Conservation (phyloP, 2,888 invertebrate genomes). For the Philhelius pedissequus region DNA sequence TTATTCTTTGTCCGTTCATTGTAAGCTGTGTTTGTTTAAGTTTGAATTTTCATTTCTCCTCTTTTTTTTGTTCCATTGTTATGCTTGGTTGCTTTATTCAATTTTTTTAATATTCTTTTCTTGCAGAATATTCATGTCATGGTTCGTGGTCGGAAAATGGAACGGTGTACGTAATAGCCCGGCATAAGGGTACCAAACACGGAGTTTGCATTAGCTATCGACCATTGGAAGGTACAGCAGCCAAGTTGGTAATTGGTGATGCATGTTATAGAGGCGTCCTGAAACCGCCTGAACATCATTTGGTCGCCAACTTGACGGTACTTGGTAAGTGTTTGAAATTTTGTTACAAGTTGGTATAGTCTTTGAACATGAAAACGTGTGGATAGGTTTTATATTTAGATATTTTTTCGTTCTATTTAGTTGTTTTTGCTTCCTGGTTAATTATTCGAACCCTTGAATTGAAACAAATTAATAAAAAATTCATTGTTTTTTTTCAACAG, state of each 20-base stretch:
- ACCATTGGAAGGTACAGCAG: conserved; percentile 76
- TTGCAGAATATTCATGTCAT: conserved; percentile 91
- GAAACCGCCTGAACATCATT: conserved; percentile 78
- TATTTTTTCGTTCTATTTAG: not conserved
- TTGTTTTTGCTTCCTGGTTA: not conserved
- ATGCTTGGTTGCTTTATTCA: conserved; percentile 4
- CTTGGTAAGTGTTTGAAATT: conserved; percentile 73
- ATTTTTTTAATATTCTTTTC: not conserved
- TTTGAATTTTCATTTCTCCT: not conserved
- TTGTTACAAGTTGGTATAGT: not conserved
- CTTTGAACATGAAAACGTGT: not conserved
- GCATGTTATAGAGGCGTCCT: conserved; percentile 77
- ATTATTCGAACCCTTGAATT: not conserved
- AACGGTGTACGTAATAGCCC: conserved; percentile 88
- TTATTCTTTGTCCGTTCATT: conserved; percentile 44
- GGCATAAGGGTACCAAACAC: conserved; percentile 78
- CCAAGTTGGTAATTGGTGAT: conserved; percentile 78
- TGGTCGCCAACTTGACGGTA: conserved; percentile 78
- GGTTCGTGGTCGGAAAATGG: conserved; percentile 94
- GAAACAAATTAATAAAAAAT: conserved; percentile 6
- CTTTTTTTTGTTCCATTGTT: not conserved
- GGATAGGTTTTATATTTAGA: not conserved
- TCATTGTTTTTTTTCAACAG: not conserved
- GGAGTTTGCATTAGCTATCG: conserved; percentile 78
- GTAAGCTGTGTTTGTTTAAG: conserved; percentile 44